Conservation (phyloP, 1,140 invertebrate genomes). For the Psix sp. region DNA sequence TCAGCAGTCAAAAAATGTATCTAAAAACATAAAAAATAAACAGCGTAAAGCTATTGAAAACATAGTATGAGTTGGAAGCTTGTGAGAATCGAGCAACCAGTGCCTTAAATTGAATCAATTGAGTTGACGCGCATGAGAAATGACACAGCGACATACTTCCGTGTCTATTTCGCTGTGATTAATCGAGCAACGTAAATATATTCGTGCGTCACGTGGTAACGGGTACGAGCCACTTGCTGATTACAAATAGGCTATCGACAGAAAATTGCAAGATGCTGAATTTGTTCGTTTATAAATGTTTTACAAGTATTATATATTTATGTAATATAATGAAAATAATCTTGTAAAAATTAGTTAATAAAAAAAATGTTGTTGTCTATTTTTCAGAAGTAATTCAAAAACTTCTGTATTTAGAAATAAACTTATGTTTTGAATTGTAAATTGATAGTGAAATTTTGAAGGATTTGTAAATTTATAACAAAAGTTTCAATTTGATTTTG, state of each 20-base stretch:
- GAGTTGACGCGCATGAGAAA: conserved; percentile 40
- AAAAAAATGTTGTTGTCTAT: too few relatives aligned
- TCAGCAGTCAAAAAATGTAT: too few relatives aligned
- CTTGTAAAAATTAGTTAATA: background rate
- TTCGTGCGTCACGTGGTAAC: conserved; percentile 42
- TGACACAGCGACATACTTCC: conserved; percentile 43
- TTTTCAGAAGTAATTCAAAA: too few relatives aligned
- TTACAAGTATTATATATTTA: too few relatives aligned
- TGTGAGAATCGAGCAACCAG: conserved; percentile 39
- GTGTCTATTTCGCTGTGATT: conserved; percentile 49
- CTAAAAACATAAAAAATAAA: too few relatives aligned
- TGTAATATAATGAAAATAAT: conserved; percentile 14
- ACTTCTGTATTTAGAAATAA: too few relatives aligned
- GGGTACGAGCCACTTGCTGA: conserved; percentile 58
- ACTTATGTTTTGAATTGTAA: too few relatives aligned
- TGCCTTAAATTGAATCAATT: conserved; percentile 47
- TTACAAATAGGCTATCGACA: conserved; percentile 54
- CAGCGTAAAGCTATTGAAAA: too few relatives aligned
- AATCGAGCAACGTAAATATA: conserved; percentile 34
- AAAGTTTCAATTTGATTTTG: too few relatives aligned
- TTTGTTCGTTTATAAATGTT: conserved; percentile 39
- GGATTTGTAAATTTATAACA: too few relatives aligned
- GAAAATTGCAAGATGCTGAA: conserved; percentile 40
- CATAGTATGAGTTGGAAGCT: conserved; percentile 4
- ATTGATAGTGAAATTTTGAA: too few relatives aligned